Base-by-base conservation (phyloP, 2,797 vertebrate species). In the Ctenopoma kingsleyae region DNA sequence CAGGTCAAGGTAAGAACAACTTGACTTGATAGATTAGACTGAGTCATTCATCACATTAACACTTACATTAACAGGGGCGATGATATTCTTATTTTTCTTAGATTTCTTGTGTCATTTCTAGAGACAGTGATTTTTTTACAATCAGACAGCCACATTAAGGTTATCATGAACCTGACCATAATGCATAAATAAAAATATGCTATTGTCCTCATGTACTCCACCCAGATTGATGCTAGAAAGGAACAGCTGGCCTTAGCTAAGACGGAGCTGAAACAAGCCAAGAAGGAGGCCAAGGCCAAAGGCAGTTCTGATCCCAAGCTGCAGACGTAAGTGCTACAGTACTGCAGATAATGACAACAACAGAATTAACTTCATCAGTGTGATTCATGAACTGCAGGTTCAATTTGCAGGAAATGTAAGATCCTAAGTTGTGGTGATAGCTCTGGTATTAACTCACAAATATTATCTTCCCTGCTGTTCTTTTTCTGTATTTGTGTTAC, bases 201-300 rank as follows among this genome's bases (percentile, higher is more conserved):
- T 8, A 0, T 0, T 58, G n/a, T 60, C 25, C 17, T 59, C 1
- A 1, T 69, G 27, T 67, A n/a, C 25, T 56, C 25, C 6, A 15
- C 10, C 2, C 75, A 95, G 91, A 87, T 94, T 69, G 94, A 93
- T 8, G 76, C 53, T 27, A 86, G 88, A 56, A 95, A 89, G 74
- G 92, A 94, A 47, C 83, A 87, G 79, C 76, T 95, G 78, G 36
- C 56, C 5, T 75, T 93, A 1, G 88, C 89, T 22, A 92, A 94
- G 73, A 86, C 80, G 0, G 91, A 94, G 47, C 76, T 93, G 61
- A 89, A 89, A 64, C 81, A 92, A 59, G 90, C 89, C 20, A 94
- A 95, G 76, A 91, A 90, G 78, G 87, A 89, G 25, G 74, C 87
- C 36, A 94, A 93, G 62, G 55, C 73, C n/a, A 94, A 93, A 81